Evolutionary conservation across 2,113 vertebrate species (phyloP).

Genomic region (Vulpes lagopus): DNA sequence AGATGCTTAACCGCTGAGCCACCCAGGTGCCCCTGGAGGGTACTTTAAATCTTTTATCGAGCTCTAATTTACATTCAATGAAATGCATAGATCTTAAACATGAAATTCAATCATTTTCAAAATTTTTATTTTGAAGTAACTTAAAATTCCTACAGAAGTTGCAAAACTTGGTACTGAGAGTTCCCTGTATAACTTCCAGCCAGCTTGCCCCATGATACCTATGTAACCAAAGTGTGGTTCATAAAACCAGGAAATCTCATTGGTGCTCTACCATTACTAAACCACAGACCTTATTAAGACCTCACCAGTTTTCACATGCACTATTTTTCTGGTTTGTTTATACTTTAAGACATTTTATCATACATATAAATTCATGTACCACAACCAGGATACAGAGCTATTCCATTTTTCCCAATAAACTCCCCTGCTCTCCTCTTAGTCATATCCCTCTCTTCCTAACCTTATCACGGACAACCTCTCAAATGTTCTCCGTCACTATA

Average conservation of each 20-base stretch:
- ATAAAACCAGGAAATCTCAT: neutral
- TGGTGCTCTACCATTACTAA: neutral
- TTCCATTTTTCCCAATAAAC: neutral
- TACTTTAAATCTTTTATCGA: neutral
- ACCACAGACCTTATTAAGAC: neutral
- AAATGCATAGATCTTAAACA: neutral
- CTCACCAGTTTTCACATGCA: neutral
- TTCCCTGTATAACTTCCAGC: neutral
- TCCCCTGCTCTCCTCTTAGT: neutral
- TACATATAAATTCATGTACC: neutral
- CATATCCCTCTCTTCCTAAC: neutral
- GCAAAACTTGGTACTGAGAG: neutral
- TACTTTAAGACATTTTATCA: neutral
- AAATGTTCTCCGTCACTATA: neutral
- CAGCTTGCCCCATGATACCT: neutral
- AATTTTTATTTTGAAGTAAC: neutral
- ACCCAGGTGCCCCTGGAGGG: neutral
- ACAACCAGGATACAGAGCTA: neutral
- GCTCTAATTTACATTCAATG: neutral
- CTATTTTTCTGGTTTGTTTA: neutral
- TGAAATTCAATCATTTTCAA: conserved; percentile 28
- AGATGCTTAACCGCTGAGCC: no score
- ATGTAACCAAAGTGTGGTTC: neutral
- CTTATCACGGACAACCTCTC: neutral
- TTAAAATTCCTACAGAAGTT: neutral